A percentile compares a stretch with the other conserved stretches of the same genome.
Evolutionary conservation across 2,888 invertebrate genomes (phyloP).

Genomic region (Mythimna lalbum): DNA sequence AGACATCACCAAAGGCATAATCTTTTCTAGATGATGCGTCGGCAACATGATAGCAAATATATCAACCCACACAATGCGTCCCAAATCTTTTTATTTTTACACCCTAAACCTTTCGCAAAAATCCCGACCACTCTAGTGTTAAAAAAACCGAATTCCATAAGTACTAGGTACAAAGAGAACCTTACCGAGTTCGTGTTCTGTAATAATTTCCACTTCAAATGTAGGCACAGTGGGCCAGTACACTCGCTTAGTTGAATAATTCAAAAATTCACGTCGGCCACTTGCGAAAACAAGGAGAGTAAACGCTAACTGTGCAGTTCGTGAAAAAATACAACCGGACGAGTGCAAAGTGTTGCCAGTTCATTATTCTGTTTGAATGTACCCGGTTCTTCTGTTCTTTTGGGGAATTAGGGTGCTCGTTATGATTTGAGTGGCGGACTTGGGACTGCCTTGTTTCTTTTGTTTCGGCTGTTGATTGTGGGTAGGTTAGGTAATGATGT

Average conservation of each 20-base stretch:
- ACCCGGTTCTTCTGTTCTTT: constrained; percentile 55
- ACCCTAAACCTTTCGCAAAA: constrained; percentile 20
- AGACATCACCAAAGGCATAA: too few relatives aligned
- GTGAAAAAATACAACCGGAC: constrained; percentile 68
- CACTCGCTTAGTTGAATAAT: constrained; percentile 81
- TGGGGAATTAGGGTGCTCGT: constrained; percentile 54
- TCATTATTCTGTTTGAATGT: constrained; percentile 68
- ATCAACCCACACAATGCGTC: neutral
- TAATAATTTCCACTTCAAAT: constrained; percentile 64
- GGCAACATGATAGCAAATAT: too few relatives aligned
- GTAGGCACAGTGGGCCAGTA: constrained; percentile 67
- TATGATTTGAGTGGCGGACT: constrained; percentile 55
- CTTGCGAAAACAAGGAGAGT: constrained; percentile 75
- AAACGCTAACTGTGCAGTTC: constrained; percentile 71
- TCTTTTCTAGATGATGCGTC: too few relatives aligned
- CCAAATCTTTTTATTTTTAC: constrained; percentile 23
- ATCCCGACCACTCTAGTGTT: constrained; percentile 25
- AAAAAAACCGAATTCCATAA: constrained; percentile 50
- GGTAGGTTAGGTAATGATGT: constrained; percentile 31
- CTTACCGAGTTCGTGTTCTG: constrained; percentile 56
- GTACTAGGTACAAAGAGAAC: constrained; percentile 38
- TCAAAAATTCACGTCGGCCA: constrained; percentile 79
- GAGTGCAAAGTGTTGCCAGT: constrained; percentile 57
- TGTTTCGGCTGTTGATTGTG: constrained; percentile 28
- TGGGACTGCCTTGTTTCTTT: constrained; percentile 26